Evolutionary conservation across 2,888 invertebrate genomes (phyloP), one percentile per base, ranked within the genome.

Genomic region (Lycocerus yunnanus): DNA sequence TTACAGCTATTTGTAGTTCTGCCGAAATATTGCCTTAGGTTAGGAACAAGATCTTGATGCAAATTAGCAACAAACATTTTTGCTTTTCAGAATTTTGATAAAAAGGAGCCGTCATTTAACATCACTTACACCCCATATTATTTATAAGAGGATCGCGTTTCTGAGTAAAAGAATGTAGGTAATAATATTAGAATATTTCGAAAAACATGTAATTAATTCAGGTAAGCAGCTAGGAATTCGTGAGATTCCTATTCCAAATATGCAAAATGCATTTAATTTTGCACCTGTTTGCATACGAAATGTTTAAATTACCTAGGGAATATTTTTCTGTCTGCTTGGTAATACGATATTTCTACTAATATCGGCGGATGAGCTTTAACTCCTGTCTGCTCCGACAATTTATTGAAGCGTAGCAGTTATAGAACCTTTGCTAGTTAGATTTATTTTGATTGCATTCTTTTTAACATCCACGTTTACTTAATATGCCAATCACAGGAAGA

Each of bases 141-240:
- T n/a, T n/a, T 43, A n/a, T n/a, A 43, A 43, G 24, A 13, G 16
- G 69, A 43, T 21, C 61, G 65, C 15, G 18, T 69, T 75, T 75
- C 75, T 72, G 67, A 67, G 75, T 72, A 75, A 15, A 69, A 69
- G 15, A 59, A 71, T 18, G 65, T 70, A 27, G 21, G 21, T 24
- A 24, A 71, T 68, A 68, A 71, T 68, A 68, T 71, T 69, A 20
- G 58, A 61, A 68, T 58, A 58, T 75, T 75, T 69, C 69, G 58
- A 67, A 73, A 72, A 75, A 70, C 75, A 72, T 75, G 69, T 77
- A 72, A 77, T 77, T 77, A 77, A 77, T 70, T 77, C 77, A 74
- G 74, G 74, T 72, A 74, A 68, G 21, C 20, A 70, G 66, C 65
- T 68, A 75, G 69, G 60, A 70, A 77, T 77, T 70, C 74, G 21